These are phyloP conservation scores for Macrosteles quadrilineatus DNA, from an alignment of 1,140 invertebrate species.

Conservation along the genomic window DNA sequence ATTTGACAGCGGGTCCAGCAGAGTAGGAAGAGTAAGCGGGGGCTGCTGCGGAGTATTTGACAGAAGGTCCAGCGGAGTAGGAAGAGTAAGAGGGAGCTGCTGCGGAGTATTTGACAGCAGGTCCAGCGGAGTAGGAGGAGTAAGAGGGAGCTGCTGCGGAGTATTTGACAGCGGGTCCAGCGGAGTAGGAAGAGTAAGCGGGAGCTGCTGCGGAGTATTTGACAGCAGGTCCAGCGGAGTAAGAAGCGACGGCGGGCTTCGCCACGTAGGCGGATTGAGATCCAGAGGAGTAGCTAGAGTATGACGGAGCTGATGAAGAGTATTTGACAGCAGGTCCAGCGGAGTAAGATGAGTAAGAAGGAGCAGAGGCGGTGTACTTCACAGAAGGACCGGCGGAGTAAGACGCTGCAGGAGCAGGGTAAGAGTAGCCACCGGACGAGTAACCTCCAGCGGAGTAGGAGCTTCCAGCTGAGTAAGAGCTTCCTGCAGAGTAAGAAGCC, in stretches of 20 bases:
- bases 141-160: slow-evolving; percentile 28
- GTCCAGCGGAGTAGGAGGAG: slow-evolving; percentile 11
- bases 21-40: slow-evolving; percentile 22
- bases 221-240: slow-evolving; percentile 19
- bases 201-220: slow-evolving; percentile 26
- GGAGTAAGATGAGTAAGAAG: slow-evolving; percentile 22
- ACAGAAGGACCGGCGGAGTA: slow-evolving; percentile 26
- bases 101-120: slow-evolving; percentile 11
- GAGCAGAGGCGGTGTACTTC: slow-evolving; percentile 28
- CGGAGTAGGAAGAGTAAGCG: slow-evolving; percentile 13
- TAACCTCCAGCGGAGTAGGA: neutral
- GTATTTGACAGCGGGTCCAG: slow-evolving; percentile 15
- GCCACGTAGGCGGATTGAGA: neutral
- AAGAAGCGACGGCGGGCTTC: neutral
- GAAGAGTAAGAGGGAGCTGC: neutral
- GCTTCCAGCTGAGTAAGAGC: slow-evolving; percentile 6
- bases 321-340: slow-evolving; percentile 14
- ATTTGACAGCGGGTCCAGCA: slow-evolving; percentile 23
- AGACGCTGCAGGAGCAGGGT: slow-evolving; percentile 24
- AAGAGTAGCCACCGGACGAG: slow-evolving; percentile 19
- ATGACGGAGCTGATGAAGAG: slow-evolving; percentile 27
- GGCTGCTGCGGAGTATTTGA: slow-evolving; percentile 19
- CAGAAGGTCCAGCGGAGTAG: slow-evolving; percentile 18
- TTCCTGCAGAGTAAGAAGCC: neutral
- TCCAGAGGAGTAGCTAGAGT: slow-evolving; percentile 18